Percentiles rank a stretch among this genome's conserved stretches.
Conservation (phyloP, 1,140 invertebrate species). For the Yoshiicerus persimilis region DNA sequence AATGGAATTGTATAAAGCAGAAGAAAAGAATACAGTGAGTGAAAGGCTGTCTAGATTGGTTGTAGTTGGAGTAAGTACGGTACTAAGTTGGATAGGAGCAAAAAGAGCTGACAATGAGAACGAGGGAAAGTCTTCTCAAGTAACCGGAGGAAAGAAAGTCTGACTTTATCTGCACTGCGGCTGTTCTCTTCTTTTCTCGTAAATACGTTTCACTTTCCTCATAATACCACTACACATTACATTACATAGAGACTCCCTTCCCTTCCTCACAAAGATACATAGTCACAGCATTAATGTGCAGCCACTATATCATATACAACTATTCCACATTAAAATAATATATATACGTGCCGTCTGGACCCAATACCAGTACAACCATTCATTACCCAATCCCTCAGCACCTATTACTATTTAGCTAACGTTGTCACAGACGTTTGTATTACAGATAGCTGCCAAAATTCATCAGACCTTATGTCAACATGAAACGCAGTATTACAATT, state of each 20-base stretch:
- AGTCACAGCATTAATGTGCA: too few relatives aligned
- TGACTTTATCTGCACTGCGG: conserved; percentile 22
- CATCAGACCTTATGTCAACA: too few relatives aligned
- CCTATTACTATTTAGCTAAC: too few relatives aligned
- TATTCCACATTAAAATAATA: too few relatives aligned
- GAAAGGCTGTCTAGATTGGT: background rate
- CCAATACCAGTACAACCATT: too few relatives aligned
- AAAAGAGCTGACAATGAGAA: background rate
- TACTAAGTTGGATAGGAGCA: background rate
- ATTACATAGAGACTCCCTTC: background rate
- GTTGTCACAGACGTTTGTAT: too few relatives aligned
- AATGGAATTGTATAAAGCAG: background rate
- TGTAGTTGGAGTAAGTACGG: background rate
- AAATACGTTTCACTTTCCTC: background rate
- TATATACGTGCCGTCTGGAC: too few relatives aligned
- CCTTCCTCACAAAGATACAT: background rate
- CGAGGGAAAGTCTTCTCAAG: background rate
- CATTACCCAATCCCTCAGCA: too few relatives aligned
- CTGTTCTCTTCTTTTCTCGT: conserved; percentile 8
- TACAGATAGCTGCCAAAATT: too few relatives aligned
- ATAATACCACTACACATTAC: background rate
- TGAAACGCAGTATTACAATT: too few relatives aligned
- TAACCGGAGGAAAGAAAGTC: background rate
- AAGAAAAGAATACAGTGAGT: background rate
- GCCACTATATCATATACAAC: too few relatives aligned